These are phyloP conservation scores for Pavo muticus DNA, from an alignment of 2,113 vertebrate genomes.

Conservation along the genomic window DNA sequence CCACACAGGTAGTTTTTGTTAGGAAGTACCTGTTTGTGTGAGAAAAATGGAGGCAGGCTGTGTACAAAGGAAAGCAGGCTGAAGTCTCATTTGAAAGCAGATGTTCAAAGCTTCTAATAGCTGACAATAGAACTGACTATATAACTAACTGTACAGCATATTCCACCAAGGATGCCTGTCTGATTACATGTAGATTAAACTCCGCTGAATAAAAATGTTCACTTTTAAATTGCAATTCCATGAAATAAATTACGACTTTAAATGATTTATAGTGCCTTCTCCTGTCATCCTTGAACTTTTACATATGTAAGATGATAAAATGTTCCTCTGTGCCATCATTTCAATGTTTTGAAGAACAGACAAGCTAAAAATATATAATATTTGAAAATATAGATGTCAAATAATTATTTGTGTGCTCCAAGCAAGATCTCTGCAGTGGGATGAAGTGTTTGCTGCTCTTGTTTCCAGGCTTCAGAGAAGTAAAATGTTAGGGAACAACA, in stretches of 20 bases:
- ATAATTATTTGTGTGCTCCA: neutral
- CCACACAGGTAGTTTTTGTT: neutral
- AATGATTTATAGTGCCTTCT: neutral
- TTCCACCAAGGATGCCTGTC: neutral
- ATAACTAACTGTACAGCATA: too few species aligned
- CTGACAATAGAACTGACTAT: neutral
- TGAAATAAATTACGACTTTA: neutral
- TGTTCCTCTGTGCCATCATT: neutral
- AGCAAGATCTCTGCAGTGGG: neutral
- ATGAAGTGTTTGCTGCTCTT: neutral
- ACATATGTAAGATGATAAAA: neutral
- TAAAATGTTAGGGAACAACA: neutral
- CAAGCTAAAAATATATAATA: neutral
- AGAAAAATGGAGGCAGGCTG: neutral
- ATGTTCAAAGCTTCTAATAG: neutral
- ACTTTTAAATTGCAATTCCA: neutral
- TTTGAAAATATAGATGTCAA: neutral
- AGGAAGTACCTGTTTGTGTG: neutral
- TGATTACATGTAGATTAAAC: neutral
- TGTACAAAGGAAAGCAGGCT: neutral
- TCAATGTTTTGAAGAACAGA: neutral
- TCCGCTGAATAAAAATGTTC: neutral
- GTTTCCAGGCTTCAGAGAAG: neutral
- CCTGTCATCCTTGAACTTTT: neutral
- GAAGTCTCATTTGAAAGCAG: neutral